Evolutionary conservation across 2,113 vertebrate genomes (phyloP).

Genomic region (Mustela lutreola): DNA sequence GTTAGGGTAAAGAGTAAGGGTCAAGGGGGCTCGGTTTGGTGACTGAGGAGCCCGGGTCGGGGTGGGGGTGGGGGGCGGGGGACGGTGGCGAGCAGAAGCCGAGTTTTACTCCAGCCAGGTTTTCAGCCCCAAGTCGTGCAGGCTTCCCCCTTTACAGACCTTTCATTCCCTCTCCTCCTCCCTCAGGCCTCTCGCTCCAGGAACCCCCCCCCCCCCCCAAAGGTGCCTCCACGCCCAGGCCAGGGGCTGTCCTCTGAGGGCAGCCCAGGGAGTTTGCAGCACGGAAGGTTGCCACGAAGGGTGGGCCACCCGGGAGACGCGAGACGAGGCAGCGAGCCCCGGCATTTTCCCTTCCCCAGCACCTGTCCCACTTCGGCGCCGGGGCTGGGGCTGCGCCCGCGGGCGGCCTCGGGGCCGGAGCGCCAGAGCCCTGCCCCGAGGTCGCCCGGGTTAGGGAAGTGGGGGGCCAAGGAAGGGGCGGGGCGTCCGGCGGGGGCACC

Average conservation of each 20-base stretch:
- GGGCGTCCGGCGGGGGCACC: conserved; percentile 58
- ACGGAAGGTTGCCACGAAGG: conserved; percentile 49
- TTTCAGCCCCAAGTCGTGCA: not conserved
- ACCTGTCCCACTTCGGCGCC: conserved; percentile 82
- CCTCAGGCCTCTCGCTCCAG: not conserved
- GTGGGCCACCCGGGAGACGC: conserved; percentile 56
- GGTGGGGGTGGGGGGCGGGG: not conserved
- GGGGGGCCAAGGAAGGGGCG: conserved; percentile 60
- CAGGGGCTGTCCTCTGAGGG: not conserved
- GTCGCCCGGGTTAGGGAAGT: conserved; percentile 70
- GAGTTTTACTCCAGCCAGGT: conserved; percentile 16
- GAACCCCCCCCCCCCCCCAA: fast-evolving
- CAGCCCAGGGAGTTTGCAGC: conserved; percentile 4
- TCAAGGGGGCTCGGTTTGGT: conserved; percentile 68
- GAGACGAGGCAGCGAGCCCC: conserved; percentile 40
- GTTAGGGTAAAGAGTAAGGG: conserved; percentile 78
- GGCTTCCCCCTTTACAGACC: conserved; percentile 49
- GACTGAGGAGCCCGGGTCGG: not conserved
- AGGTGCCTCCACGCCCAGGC: conserved; percentile 2
- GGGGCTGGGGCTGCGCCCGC: conserved; percentile 68
- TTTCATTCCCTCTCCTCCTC: conserved; percentile 50
- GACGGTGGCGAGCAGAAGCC: not conserved
- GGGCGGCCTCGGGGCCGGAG: conserved; percentile 48
- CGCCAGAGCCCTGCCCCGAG: conserved; percentile 44
- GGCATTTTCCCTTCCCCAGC: conserved; percentile 79